A percentile compares a stretch with the other conserved stretches of the same genome.
Evolutionary conservation across 64 coral and sea anemone species (phyloP).

Genomic region (Montipora cactus): DNA sequence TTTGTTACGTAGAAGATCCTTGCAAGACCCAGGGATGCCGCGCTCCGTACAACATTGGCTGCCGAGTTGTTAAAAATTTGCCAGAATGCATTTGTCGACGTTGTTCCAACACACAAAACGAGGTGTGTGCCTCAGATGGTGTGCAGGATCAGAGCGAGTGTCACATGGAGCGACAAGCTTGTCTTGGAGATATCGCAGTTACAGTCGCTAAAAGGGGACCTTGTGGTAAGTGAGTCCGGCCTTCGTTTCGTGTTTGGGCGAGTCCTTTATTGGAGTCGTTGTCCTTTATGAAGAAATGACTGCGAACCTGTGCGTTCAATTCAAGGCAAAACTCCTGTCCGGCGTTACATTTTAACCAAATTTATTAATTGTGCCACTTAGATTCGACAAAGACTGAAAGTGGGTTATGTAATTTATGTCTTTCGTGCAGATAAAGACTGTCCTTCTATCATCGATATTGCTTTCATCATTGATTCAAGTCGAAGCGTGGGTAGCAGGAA

Average conservation of each 20-base stretch:
- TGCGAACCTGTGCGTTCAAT: too few species aligned
- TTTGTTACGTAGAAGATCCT: constrained; percentile 45
- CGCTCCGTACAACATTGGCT: constrained; percentile 61
- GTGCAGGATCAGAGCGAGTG: constrained; percentile 47
- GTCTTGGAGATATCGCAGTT: constrained; percentile 14
- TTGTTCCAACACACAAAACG: constrained; percentile 20
- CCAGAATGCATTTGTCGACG: constrained; percentile 45
- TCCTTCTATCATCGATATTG: constrained; percentile 36
- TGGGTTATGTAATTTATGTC: too few species aligned
- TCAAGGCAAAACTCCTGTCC: too few species aligned
- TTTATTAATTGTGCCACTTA: too few species aligned
- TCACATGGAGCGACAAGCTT: constrained; percentile 56
- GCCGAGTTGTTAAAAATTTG: constrained; percentile 32
- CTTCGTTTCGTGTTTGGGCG: too few species aligned
- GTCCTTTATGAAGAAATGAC: too few species aligned
- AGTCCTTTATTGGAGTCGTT: too few species aligned
- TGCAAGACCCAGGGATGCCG: constrained; percentile 42
- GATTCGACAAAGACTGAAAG: too few species aligned
- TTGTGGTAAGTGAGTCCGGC: constrained; percentile 42
- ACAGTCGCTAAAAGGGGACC: constrained; percentile 18
- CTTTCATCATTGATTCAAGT: constrained; percentile 72
- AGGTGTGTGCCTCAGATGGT: constrained; percentile 59
- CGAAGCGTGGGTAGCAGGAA: constrained; percentile 67
- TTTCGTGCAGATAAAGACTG: constrained; percentile 20
- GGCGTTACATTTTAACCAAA: too few species aligned